Evolutionary conservation across 2,113 vertebrate species (phyloP).

Genomic region (Epinephelus lanceolatus): DNA sequence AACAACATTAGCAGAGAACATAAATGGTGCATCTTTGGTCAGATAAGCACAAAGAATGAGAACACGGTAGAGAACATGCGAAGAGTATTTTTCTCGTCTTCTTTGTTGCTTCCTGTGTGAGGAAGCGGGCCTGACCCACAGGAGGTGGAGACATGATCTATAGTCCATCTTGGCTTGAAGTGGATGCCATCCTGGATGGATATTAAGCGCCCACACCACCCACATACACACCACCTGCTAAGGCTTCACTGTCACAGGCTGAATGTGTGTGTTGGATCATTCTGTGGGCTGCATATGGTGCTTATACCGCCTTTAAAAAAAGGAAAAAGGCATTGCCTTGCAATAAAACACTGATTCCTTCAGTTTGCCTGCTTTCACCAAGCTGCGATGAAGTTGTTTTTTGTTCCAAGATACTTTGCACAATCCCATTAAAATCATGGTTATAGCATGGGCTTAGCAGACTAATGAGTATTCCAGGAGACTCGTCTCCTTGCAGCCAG

Average conservation of each 20-base stretch:
- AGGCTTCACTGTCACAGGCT: constrained; percentile 58
- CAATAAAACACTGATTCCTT: constrained; percentile 7
- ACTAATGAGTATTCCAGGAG: constrained; percentile 14
- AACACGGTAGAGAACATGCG: background rate
- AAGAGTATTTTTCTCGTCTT: constrained; percentile 5
- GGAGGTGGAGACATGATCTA: constrained; percentile 61
- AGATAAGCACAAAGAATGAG: constrained; percentile 7
- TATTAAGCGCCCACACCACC: constrained; percentile 73
- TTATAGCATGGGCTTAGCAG: constrained; percentile 13
- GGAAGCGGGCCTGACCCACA: constrained; percentile 49
- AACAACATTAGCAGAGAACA: background rate
- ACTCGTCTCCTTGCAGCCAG: constrained; percentile 5
- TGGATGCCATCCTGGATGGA: constrained; percentile 69
- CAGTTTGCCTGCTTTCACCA: constrained; percentile 1
- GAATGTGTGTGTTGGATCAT: constrained; percentile 34
- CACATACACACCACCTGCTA: constrained; percentile 75
- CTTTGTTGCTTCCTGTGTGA: constrained; percentile 50
- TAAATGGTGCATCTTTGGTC: background rate
- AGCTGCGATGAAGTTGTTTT: constrained; percentile 7
- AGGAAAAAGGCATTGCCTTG: background rate
- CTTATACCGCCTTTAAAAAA: constrained; percentile 17
- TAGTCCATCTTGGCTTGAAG: constrained; percentile 67
- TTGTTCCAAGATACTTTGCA: constrained; percentile 1
- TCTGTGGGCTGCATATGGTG: constrained; percentile 34
- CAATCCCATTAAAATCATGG: constrained; percentile 33